Conservation (phyloP, 2,888 invertebrate genomes). For the Branchipolynoe longqiensis region DNA sequence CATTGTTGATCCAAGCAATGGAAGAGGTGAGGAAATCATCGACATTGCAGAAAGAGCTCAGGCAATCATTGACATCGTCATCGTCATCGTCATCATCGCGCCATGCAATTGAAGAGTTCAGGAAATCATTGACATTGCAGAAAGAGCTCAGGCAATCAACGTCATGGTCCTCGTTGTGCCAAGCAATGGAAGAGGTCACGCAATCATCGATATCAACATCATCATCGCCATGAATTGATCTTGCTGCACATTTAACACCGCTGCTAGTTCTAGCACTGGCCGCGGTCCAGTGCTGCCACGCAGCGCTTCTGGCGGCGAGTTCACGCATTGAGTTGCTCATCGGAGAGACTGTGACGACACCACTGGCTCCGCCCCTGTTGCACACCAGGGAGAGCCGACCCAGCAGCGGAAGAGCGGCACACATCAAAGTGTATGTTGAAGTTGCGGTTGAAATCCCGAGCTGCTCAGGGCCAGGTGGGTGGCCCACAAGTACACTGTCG, state of each 20-base stretch:
- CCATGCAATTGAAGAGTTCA: not conserved
- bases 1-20: not conserved
- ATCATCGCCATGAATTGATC: too few relatives aligned
- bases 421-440: too few relatives aligned
- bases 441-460: not conserved
- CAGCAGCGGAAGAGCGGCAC: slow-evolving; percentile 30
- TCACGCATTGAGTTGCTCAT: slow-evolving; percentile 13
- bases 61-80: not conserved
- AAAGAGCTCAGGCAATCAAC: not conserved
- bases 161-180: too few relatives aligned
- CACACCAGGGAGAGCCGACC: slow-evolving; percentile 20
- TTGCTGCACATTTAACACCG: too few relatives aligned
- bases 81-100: too few relatives aligned
- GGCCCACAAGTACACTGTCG: not conserved
- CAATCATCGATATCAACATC: too few relatives aligned
- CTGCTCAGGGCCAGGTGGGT: slow-evolving; percentile 50
- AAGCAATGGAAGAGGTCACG: too few relatives aligned
- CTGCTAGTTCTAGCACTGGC: too few relatives aligned
- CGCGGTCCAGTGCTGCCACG: slow-evolving; percentile 9
- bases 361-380: too few relatives aligned
- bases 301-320: not conserved
- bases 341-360: too few relatives aligned
- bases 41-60: not conserved
- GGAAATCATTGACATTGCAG: not conserved
- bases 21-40: too few relatives aligned